A percentile compares a stretch with the other conserved stretches of the same genome.
Conservation (phyloP, 37 sponge, comb jelly and placozoan genomes). For the Aplysina aerophoba region DNA sequence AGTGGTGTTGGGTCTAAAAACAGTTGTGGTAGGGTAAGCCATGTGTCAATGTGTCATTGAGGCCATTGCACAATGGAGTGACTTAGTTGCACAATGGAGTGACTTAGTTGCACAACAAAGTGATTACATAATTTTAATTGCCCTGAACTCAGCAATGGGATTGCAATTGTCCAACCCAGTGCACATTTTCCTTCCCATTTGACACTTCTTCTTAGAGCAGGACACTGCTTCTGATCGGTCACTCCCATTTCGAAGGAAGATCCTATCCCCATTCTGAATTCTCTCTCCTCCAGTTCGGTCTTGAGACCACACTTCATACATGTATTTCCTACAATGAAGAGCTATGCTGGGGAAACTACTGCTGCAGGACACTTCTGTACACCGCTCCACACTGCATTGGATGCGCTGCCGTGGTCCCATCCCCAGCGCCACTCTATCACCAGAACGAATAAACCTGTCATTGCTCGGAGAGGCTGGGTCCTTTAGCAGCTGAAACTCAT, state of each 20-base stretch:
- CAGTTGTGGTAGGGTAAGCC: no score
- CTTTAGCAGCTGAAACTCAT: constrained; percentile 1
- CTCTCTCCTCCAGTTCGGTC: constrained; percentile 1
- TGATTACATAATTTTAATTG: no score
- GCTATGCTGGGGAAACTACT: neutral
- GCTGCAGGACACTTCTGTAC: neutral
- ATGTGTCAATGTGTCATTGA: no score
- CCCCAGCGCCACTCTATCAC: constrained; percentile 3
- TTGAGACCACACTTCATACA: constrained; percentile 5
- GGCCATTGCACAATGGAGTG: no score
- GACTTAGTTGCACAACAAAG: no score
- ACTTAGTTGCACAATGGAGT: no score
- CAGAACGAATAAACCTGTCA: neutral
- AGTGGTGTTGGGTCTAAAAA: no score
- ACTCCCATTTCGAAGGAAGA: neutral
- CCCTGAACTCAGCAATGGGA: no score
- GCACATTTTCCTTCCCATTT: no score
- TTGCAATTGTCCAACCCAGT: no score
- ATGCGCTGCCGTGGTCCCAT: neutral
- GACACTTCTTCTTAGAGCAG: no score
- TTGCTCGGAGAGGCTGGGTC: neutral
- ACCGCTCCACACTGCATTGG: neutral
- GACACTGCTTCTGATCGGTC: no score
- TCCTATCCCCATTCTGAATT: constrained; percentile 14
- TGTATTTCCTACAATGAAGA: neutral